phyloP scores from a whole-genome alignment of 2,113 vertebrate genomes.

The Peromyscus maniculatus region DNA sequence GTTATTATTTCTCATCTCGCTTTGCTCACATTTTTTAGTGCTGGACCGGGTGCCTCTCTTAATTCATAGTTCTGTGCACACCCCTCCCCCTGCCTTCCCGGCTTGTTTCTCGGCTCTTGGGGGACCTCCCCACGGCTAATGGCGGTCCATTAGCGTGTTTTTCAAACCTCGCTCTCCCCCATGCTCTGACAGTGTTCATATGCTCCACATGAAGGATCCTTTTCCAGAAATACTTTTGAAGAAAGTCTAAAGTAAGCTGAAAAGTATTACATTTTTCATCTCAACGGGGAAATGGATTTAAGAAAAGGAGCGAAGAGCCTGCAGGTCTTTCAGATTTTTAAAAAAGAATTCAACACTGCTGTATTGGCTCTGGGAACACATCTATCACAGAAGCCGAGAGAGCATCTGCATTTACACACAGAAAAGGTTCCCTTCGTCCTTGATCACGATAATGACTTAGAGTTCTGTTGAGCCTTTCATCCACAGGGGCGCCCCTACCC shows the following conservation, averaged over 20 bases:
- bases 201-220: constrained; percentile 85
- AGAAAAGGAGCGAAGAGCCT: constrained; percentile 88
- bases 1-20: constrained; percentile 58
- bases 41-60: constrained; percentile 35
- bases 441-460: constrained; percentile 87
- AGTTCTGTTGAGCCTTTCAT: constrained; percentile 87
- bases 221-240: constrained; percentile 89
- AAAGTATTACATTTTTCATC: constrained; percentile 92
- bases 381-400: constrained; percentile 85
- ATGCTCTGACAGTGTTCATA: constrained; percentile 84
- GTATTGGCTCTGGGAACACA: constrained; percentile 85
- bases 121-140: constrained; percentile 84
- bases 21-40: constrained; percentile 56
- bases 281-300: constrained; percentile 90
- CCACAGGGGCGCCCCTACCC: constrained; percentile 81
- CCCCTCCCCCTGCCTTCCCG: background rate
- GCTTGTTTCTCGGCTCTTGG: constrained; percentile 69
- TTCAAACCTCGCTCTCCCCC: constrained; percentile 79
- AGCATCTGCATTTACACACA: constrained; percentile 88
- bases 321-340: constrained; percentile 89
- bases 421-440: constrained; percentile 84
- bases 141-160: constrained; percentile 86
- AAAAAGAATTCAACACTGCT: constrained; percentile 87
- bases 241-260: constrained; percentile 90
- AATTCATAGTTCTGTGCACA: constrained; percentile 36